These are phyloP conservation scores for Anoura caudifer DNA, from an alignment of 2,113 vertebrate genomes.

Conservation along the genomic window DNA sequence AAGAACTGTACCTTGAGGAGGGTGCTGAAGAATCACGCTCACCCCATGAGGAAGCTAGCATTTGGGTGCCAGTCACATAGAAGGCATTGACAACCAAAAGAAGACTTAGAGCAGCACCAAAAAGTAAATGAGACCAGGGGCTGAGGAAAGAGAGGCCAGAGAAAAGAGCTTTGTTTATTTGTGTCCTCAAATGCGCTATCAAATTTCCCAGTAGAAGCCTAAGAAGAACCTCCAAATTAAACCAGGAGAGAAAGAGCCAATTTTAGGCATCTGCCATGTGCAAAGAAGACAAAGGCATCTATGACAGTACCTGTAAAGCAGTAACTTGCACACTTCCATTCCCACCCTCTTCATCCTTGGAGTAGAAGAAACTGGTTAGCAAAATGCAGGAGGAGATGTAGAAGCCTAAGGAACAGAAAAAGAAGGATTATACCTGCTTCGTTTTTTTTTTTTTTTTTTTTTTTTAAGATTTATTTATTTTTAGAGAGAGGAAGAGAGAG, in stretches of 20 bases:
- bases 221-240: neutral
- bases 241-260: neutral
- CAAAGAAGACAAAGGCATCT: neutral
- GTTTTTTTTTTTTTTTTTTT: too few species aligned
- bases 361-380: constrained; percentile 18
- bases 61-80: neutral
- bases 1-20: neutral
- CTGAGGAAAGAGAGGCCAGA: constrained; percentile 6
- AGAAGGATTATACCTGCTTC: neutral
- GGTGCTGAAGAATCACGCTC: neutral
- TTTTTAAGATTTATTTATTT: too few species aligned
- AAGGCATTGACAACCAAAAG: neutral
- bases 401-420: constrained; percentile 8
- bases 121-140: neutral
- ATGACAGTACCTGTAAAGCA: neutral
- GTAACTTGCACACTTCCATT: neutral
- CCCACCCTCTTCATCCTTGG: neutral
- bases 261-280: neutral
- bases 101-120: neutral
- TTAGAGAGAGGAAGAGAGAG: too few species aligned
- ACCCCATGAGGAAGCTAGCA: neutral
- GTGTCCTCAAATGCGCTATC: neutral
- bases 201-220: neutral
- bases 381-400: neutral
- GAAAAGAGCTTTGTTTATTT: neutral